Evolutionary conservation across 2,888 invertebrate genomes (phyloP).

Genomic region (Onchidella celtica): DNA sequence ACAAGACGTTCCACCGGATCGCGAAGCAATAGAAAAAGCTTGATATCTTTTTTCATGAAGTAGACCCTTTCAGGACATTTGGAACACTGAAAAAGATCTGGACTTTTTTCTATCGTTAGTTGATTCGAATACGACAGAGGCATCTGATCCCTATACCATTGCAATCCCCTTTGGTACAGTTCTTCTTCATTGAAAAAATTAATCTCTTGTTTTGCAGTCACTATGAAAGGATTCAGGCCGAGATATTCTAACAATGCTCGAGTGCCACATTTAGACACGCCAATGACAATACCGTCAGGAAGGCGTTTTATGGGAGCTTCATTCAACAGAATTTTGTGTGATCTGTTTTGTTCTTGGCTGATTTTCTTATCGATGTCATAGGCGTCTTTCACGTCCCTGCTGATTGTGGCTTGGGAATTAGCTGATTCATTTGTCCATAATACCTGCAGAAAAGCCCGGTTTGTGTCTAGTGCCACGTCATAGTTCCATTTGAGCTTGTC

Average conservation of each 20-base stretch:
- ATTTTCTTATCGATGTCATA: no score
- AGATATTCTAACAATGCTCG: conserved; percentile 39
- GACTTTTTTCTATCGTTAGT: conserved; percentile 45
- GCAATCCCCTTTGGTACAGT: background rate
- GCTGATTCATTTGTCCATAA: no score
- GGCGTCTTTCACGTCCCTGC: no score
- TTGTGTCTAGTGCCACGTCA: no score
- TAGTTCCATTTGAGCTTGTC: background rate
- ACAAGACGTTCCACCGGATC: conserved; percentile 47
- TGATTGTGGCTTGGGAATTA: no score
- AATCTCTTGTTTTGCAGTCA: conserved; percentile 12
- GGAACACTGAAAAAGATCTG: conserved; percentile 32
- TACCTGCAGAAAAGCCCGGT: no score
- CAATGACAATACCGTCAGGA: conserved; percentile 37
- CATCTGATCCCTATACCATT: conserved; percentile 45
- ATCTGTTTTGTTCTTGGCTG: no score
- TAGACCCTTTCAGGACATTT: conserved; percentile 13
- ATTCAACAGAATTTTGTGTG: background rate
- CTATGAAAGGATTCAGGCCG: conserved; percentile 37
- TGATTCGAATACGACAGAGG: conserved; percentile 20
- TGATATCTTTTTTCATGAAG: background rate
- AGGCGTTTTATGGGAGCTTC: background rate
- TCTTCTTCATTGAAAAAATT: conserved; percentile 38
- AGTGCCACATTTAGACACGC: conserved; percentile 46
- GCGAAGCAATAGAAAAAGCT: conserved; percentile 31